phyloP scores from a whole-genome alignment of 2,113 vertebrate species.

The Rafetus swinhoei region DNA sequence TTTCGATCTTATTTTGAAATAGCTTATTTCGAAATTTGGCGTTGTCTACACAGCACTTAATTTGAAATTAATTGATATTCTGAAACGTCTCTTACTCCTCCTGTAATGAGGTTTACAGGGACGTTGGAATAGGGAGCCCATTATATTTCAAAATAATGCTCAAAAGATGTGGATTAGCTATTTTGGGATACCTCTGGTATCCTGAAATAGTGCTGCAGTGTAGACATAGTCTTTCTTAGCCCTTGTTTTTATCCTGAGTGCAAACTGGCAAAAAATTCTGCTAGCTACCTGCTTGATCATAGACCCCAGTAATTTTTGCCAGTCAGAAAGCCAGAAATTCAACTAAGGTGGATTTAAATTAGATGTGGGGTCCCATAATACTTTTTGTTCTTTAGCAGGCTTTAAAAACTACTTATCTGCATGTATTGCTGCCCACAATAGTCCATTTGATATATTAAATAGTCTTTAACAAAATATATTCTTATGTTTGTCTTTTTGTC shows the following conservation, averaged over 20 bases:
- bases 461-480: not conserved
- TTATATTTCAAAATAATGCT: too few species aligned
- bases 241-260: conserved; percentile 65
- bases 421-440: not conserved
- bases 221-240: conserved; percentile 26
- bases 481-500: not conserved
- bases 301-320: conserved; percentile 27
- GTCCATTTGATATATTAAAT: not conserved
- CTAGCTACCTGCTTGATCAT: conserved; percentile 40
- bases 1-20: too few species aligned
- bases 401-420: not conserved
- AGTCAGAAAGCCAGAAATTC: conserved; percentile 31
- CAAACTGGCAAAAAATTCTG: conserved; percentile 62
- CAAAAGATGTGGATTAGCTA: too few species aligned
- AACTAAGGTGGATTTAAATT: not conserved
- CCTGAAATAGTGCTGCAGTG: too few species aligned
- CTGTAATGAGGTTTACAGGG: too few species aligned
- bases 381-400: not conserved
- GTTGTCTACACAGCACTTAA: too few species aligned
- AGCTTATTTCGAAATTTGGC: too few species aligned
- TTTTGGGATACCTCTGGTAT: too few species aligned
- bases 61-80: too few species aligned
- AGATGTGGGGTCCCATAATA: not conserved
- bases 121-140: too few species aligned
- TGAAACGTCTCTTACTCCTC: too few species aligned